phyloP scores from a whole-genome alignment of 2,888 invertebrate genomes.

The Philereme transversata region DNA sequence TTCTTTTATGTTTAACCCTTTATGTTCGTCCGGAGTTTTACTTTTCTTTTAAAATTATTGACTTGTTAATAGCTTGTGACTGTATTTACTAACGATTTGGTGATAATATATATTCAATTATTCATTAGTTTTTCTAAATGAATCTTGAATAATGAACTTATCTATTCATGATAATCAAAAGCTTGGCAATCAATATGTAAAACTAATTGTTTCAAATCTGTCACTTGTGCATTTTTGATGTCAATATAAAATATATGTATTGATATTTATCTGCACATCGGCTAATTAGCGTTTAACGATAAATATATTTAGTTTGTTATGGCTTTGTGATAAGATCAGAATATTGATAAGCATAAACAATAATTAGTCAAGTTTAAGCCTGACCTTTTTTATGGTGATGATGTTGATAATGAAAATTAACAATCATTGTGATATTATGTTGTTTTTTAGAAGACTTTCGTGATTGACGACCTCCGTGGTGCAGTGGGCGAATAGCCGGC shows the following conservation, averaged over 20 bases:
- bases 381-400: neutral
- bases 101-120: conserved; percentile 27
- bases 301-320: conserved; percentile 41
- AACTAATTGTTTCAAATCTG: conserved; percentile 22
- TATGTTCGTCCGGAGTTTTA: too few relatives aligned
- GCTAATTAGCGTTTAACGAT: conserved; percentile 23
- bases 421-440: too few relatives aligned
- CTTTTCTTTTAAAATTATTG: conserved; percentile 1
- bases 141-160: conserved; percentile 19
- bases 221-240: conserved; percentile 17
- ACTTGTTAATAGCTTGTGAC: conserved; percentile 15
- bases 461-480: too few relatives aligned
- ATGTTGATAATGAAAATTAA: too few relatives aligned
- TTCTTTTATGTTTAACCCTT: too few relatives aligned
- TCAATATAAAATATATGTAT: conserved; percentile 14
- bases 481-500: too few relatives aligned
- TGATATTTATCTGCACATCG: conserved; percentile 6
- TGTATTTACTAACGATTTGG: conserved; percentile 7
- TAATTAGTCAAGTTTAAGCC: conserved; percentile 40
- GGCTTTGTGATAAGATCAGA: conserved; percentile 41
- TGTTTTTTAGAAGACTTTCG: too few relatives aligned
- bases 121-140: conserved; percentile 25
- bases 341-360: conserved; percentile 45
- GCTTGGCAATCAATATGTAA: conserved; percentile 24
- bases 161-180: conserved; percentile 22